Base-by-base conservation (phyloP, 2,113 vertebrate species). In the Natator depressus region DNA sequence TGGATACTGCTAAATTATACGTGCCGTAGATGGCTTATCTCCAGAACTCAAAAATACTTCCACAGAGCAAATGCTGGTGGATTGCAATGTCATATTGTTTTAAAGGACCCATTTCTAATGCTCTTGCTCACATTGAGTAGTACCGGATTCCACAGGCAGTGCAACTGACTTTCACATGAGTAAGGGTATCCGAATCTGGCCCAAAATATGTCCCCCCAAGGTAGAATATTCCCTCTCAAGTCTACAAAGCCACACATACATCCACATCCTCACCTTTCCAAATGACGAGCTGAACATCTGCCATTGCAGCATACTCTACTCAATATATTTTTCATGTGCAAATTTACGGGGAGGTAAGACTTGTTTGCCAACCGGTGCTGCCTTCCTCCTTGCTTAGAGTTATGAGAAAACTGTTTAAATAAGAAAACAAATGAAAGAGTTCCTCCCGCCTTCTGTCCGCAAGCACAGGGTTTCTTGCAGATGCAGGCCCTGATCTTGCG, bases 361-460 rank as follows among this genome's bases (percentile, higher is more conserved):
- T 4, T 27, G 82, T 69, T 3, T 59, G 95, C 96, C 93, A 89
- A 90, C 80, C 0, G 76, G 53, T 12, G 46, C 2, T 20, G 94
- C 93, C 93, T 91, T 25, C 49, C 57, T 47, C 10, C 88, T 72
- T 83, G 16, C 80, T 16, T 76, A 79, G 4, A 89, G 91, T 38
- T 69, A n/a, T 4, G 54, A 93, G 82, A 87, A 91, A 91, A 29
- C 80, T 81, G 31, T 93, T 89, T 62, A 81, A 5, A 1, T 13
- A 31, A 7, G 88, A 93, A 94, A 95, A 92, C 89, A 92, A 20
- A 90, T 84, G 88, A 85, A 86, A 83, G 87, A 92, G 95, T 85
- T 87, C 59, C 85, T 29, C 82, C 27, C 35, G 84, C 75, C 59
- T 79, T 38, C 85, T 25, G 75, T 25, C 24, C 4, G 62, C 1